Evolutionary conservation across 2,888 invertebrate species (phyloP), one percentile per base, ranked within the genome.

Genomic region (Aradus depressus): DNA sequence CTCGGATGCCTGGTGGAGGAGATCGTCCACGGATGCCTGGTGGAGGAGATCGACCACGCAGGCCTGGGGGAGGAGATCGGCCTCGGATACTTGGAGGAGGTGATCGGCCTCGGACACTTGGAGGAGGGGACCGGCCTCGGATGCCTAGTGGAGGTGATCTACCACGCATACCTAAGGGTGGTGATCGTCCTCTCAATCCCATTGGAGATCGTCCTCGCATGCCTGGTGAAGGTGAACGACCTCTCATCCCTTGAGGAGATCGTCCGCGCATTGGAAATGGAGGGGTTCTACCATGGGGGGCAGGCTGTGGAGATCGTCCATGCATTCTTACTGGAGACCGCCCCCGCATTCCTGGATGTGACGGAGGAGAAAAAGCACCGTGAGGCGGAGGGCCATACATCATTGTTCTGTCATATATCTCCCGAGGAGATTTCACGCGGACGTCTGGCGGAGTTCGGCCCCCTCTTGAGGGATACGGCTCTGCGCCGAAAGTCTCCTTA

Each of bases 1-100:
- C 51, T 31, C 51, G 18, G 18, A 44, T 22, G 26, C 38, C 44
- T n/a, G 44, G 19, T 5, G 35, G 43, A 16, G 39, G 48, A 5
- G 43, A 37, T n/a, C 22, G n/a, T 38, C 38, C 23, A 1, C 44
- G 26, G 8, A 34, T 10, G 14, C 26, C 31, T 2, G 16, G 25
- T 6, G 37, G 44, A 8, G 42, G 43, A 18, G 42, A 25, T 19
- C 39, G 12, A 12, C 19, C 31, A n/a, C 39, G 21, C 5, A 42
- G 25, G 12, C 25, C 14, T 4, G 22, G 5, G 23, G 41, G 41
- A 4, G 42, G 37, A n/a, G 37, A 28, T 10, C 47, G 16, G 4
- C 47, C 26, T 4, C 37, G 35, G 21, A 19, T n/a, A n/a, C n/a
- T 21, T 23, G n/a, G 21, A 18, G 23, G 23, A 14, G 34, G 31